Conservation (phyloP, 2,797 vertebrate genomes). For the Leptoclinus maculatus region DNA sequence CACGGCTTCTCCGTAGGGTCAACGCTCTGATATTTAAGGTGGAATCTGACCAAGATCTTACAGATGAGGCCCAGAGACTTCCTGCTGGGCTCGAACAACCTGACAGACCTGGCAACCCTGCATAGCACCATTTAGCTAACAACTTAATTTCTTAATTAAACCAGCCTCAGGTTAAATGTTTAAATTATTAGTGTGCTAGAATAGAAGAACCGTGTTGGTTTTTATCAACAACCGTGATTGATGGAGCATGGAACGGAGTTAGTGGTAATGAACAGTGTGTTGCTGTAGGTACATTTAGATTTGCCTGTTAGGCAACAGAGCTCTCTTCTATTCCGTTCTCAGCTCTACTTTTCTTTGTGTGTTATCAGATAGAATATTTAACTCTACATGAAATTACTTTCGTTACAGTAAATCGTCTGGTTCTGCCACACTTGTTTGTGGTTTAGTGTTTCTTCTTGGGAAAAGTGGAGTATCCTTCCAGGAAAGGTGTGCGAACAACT, state of each 20-base stretch:
- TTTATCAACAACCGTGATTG: slow-evolving; percentile 39
- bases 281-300: slow-evolving; percentile 48
- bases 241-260: slow-evolving; percentile 50
- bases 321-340: neutral
- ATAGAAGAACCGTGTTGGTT: slow-evolving; percentile 15
- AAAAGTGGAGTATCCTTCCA: neutral
- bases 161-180: slow-evolving; percentile 11
- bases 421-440: neutral
- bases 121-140: slow-evolving; percentile 26
- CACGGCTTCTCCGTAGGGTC: neutral
- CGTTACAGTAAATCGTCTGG: neutral
- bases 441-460: neutral
- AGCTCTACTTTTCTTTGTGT: neutral
- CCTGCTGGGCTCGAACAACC: slow-evolving; percentile 24
- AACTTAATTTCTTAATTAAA: slow-evolving; percentile 44
- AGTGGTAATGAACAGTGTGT: slow-evolving; percentile 58
- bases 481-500: slow-evolving; percentile 21
- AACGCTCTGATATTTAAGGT: slow-evolving; percentile 20
- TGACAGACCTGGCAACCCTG: slow-evolving; percentile 33
- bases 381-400: neutral
- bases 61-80: slow-evolving; percentile 32
- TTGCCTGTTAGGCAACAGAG: slow-evolving; percentile 22
- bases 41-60: slow-evolving; percentile 30
- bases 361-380: neutral
- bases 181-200: slow-evolving; percentile 24